Percentiles rank a stretch among this genome's conserved stretches.
phyloP scores from a whole-genome alignment of 2,113 vertebrate genomes.

The Lipotes vexillifer region DNA sequence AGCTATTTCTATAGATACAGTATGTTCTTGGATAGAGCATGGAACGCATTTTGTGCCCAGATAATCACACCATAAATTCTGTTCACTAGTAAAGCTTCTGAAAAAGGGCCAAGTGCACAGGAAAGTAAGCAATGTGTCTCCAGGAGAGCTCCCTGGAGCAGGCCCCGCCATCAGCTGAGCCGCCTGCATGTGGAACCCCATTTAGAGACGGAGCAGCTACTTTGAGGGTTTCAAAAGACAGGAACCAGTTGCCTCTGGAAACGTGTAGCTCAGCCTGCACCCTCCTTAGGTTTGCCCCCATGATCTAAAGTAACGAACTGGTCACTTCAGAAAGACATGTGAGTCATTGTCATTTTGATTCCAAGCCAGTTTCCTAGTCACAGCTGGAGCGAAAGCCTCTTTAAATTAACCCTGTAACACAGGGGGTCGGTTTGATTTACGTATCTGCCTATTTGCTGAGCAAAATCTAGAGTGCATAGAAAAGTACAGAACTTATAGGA shows the following conservation, averaged over 20 bases:
- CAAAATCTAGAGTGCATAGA: accelerated
- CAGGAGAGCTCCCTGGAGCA: not conserved
- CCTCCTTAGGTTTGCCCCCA: accelerated
- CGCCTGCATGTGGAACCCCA: not conserved
- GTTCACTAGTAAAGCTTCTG: not conserved
- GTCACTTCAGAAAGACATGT: accelerated
- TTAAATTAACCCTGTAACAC: too few species aligned
- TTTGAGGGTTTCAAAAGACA: not conserved
- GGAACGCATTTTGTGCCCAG: not conserved
- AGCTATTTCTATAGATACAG: not conserved
- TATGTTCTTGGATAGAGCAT: not conserved
- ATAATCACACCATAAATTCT: not conserved
- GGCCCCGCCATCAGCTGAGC: not conserved
- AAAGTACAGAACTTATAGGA: not conserved
- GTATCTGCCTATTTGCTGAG: accelerated
- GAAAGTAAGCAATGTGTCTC: not conserved
- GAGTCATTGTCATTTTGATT: accelerated
- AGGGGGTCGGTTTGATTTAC: not conserved
- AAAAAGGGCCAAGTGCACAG: not conserved
- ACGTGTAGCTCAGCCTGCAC: not conserved
- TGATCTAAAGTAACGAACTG: accelerated
- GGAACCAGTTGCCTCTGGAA: not conserved
- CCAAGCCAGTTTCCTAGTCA: not conserved
- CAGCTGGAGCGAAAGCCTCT: not conserved
- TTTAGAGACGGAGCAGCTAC: not conserved